Evolutionary conservation across 2,113 vertebrate genomes (phyloP).

Genomic region (Gopherus evgoodei): DNA sequence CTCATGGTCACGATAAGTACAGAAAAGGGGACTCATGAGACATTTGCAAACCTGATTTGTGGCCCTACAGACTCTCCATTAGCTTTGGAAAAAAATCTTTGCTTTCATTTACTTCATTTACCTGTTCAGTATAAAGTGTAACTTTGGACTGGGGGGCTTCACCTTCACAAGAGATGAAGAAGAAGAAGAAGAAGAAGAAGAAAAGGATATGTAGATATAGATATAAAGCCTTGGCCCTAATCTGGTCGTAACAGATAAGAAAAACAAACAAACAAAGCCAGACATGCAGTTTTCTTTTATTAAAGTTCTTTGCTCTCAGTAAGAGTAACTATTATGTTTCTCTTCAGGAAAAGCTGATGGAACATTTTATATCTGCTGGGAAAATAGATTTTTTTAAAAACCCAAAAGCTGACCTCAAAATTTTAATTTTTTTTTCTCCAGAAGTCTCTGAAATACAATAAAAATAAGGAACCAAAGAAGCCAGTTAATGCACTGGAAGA

Average conservation of each 20-base stretch:
- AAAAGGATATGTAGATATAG: neutral
- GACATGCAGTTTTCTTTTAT: neutral
- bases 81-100: neutral
- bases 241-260: neutral
- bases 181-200: neutral
- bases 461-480: neutral
- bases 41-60: neutral
- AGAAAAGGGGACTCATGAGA: neutral
- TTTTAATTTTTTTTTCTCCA: neutral
- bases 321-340: slow-evolving; percentile 1
- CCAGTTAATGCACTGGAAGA: neutral
- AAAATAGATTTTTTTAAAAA: neutral
- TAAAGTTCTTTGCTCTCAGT: neutral
- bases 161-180: neutral
- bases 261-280: neutral
- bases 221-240: neutral
- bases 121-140: neutral
- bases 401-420: neutral
- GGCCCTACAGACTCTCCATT: neutral
- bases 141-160: neutral
- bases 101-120: slow-evolving; percentile 8
- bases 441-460: neutral
- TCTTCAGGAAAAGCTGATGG: neutral
- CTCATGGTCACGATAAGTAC: neutral
- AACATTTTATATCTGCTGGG: neutral